These are phyloP conservation scores for Podiceps cristatus DNA, from an alignment of 2,113 vertebrate species.

Conservation along the genomic window DNA sequence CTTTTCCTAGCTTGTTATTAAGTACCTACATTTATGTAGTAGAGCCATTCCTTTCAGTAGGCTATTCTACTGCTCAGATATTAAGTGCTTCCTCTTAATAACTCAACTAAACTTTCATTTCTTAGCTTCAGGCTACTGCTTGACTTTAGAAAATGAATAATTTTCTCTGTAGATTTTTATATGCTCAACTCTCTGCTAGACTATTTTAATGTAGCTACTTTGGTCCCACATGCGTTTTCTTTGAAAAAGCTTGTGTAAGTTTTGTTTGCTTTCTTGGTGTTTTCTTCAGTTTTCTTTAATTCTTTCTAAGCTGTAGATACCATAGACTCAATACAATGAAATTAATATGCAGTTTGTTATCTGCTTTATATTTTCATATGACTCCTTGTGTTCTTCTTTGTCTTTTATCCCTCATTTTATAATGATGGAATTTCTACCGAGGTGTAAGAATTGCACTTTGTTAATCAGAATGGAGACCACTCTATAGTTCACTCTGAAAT, in stretches of 20 bases:
- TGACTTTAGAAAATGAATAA: constrained; percentile 17
- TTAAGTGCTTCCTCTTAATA: constrained; percentile 26
- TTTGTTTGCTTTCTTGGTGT: neutral
- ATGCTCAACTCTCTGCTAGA: neutral
- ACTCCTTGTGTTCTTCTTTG: neutral
- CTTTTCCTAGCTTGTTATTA: neutral
- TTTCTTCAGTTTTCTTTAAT: neutral
- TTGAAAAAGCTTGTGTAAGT: neutral
- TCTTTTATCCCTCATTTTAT: neutral
- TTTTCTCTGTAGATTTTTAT: constrained; percentile 23
- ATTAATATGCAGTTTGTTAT: neutral
- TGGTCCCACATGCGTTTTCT: neutral
- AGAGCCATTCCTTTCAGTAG: neutral
- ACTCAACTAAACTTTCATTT: constrained; percentile 36
- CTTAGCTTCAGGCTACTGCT: constrained; percentile 20
- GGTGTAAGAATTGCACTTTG: neutral
- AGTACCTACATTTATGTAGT: constrained; percentile 2
- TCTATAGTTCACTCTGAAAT: neutral
- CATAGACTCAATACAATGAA: neutral
- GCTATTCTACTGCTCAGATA: neutral
- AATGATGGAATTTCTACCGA: neutral
- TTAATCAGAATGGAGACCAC: neutral
- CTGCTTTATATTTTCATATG: neutral
- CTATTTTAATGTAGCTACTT: constrained; percentile 5
- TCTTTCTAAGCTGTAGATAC: neutral